Evolutionary conservation across 2,113 vertebrate genomes (phyloP).

Genomic region (Hepsetus odoe): DNA sequence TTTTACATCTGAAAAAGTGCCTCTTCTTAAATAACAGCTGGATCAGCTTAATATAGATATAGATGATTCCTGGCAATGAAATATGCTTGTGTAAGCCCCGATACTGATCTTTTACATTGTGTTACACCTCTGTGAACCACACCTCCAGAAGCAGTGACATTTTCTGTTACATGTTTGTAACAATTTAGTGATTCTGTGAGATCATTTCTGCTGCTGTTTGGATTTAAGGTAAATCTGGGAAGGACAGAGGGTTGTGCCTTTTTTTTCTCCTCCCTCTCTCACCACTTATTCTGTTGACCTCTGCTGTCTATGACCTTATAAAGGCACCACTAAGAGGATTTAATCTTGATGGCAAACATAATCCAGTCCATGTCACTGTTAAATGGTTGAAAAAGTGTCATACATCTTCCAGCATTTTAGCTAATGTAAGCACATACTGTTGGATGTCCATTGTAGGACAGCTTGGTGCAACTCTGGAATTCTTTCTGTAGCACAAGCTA

Average conservation of each 20-base stretch:
- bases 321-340: slow-evolving; percentile 75
- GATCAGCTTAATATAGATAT: too few relatives aligned
- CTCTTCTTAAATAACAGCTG: neutral
- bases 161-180: neutral
- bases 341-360: slow-evolving; percentile 65
- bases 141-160: neutral
- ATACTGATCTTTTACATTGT: neutral
- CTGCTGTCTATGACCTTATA: slow-evolving; percentile 73
- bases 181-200: neutral
- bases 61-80: neutral
- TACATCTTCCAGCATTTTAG: neutral
- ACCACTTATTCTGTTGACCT: slow-evolving; percentile 54
- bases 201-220: neutral
- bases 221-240: neutral
- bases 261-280: slow-evolving; percentile 22
- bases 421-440: neutral
- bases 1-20: neutral
- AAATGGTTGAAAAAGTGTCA: slow-evolving; percentile 1
- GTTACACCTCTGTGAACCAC: too few relatives aligned
- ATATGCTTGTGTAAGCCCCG: slow-evolving; percentile 1
- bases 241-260: neutral
- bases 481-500: neutral
- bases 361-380: slow-evolving; percentile 48
- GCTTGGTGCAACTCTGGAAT: slow-evolving; percentile 11
- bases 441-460: slow-evolving; percentile 5